A percentile compares a stretch with the other conserved stretches of the same genome.
phyloP scores from a whole-genome alignment of 2,113 vertebrate genomes.

The Xyrauchen texanus region DNA sequence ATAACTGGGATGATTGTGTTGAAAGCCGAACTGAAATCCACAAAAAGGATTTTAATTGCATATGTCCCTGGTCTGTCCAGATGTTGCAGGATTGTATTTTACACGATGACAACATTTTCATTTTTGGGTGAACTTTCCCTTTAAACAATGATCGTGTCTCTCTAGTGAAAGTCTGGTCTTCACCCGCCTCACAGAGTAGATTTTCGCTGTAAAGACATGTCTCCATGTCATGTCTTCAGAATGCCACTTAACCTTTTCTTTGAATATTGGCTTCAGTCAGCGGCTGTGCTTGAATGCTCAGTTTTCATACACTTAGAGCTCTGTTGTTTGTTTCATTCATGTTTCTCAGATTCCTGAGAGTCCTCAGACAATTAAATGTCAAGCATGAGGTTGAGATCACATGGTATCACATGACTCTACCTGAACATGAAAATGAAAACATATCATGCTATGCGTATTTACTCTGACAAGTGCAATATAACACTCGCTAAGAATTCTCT shows the following conservation, averaged over 20 bases:
- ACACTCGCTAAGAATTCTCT: neutral
- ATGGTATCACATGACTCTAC: neutral
- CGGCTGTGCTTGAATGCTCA: neutral
- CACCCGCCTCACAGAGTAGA: neutral
- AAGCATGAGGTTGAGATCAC: neutral
- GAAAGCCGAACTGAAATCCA: no score
- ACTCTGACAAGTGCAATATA: neutral
- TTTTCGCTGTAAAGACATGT: neutral
- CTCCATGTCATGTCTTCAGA: constrained; percentile 8
- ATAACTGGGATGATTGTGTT: no score
- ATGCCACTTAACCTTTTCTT: constrained; percentile 25
- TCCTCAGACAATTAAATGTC: neutral
- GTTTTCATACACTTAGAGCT: neutral
- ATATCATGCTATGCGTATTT: neutral
- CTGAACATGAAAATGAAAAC: constrained; percentile 10
- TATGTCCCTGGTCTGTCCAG: no score
- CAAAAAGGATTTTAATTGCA: no score
- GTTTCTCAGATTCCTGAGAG: neutral
- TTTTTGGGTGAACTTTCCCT: no score
- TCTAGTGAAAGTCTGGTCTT: neutral
- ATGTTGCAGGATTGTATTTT: no score
- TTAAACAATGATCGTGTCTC: neutral
- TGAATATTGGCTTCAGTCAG: constrained; percentile 10
- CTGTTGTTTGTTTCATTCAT: constrained; percentile 1
- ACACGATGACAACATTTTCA: no score